A percentile compares a stretch with the other conserved stretches of the same genome.
Evolutionary conservation across 2,797 vertebrate species (phyloP).

Genomic region (Anabacerthia variegaticeps): DNA sequence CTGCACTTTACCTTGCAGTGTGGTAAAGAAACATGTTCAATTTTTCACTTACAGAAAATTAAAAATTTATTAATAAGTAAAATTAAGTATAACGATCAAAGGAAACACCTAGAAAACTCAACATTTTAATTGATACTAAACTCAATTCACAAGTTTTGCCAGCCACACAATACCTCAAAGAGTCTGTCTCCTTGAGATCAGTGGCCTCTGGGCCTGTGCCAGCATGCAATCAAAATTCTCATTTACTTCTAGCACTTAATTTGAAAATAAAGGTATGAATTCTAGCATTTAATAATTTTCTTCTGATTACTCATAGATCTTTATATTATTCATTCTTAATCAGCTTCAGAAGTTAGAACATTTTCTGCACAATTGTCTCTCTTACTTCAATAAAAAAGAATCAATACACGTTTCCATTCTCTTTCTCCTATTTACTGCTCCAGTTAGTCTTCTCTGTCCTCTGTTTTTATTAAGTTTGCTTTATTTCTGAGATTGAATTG

Average conservation of each 20-base stretch:
- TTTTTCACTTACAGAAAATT: neutral
- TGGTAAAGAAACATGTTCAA: neutral
- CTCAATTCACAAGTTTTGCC: neutral
- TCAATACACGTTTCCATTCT: neutral
- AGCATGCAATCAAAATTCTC: constrained; percentile 21
- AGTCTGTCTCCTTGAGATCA: neutral
- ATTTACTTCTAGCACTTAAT: constrained; percentile 22
- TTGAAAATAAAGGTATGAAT: constrained; percentile 47
- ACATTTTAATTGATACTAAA: neutral
- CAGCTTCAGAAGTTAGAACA: constrained; percentile 29
- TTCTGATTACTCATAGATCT: constrained; percentile 29
- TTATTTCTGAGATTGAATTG: constrained; percentile 64
- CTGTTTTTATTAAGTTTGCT: constrained; percentile 63
- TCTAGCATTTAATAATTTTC: constrained; percentile 18
- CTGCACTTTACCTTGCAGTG: too few species aligned
- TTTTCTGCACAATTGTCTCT: constrained; percentile 45
- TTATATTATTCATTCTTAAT: constrained; percentile 42
- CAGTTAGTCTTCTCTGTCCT: constrained; percentile 41
- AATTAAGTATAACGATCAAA: neutral
- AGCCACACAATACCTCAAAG: neutral
- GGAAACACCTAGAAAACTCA: neutral
- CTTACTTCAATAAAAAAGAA: constrained; percentile 13
- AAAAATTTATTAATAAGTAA: neutral
- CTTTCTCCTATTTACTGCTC: constrained; percentile 19
- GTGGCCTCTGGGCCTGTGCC: neutral